Base-by-base conservation (phyloP, 2,888 invertebrate genomes). In the Lithophane leautieri region DNA sequence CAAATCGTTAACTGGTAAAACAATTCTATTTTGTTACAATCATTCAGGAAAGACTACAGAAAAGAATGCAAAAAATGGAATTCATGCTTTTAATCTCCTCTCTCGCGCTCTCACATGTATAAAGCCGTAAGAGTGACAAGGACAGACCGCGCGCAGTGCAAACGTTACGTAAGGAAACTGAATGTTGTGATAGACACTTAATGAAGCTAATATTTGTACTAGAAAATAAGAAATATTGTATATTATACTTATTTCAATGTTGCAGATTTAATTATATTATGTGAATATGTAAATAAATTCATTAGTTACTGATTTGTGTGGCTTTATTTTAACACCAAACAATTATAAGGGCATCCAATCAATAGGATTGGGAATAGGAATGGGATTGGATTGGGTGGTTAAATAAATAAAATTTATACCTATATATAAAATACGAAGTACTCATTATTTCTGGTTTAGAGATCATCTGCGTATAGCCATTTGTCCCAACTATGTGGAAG, bases 201-300 rank as follows among this genome's bases (percentile, higher is more conserved):
- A 91, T 88, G 83, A 89, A 87, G 83, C 91, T 91, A 93, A 92
- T 92, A 91, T 92, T 92, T 93, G 91, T 93, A 93, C 88, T 94
- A 94, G 91, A 85, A 73, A 25, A 7, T 94, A 92, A 93, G 92
- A 90, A 87, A 92, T 90, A 89, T 85, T 89, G 88, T 90, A 91
- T 88, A 89, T 85, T 89, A 82, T 89, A 93, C 89, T 92, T 95
- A 94, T 94, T 94, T 95, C 89, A 94, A 95, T 95, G 95, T 96
- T 96, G 93, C 94, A 92, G 90, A 94, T 91, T 93, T 91, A 90
- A 93, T 89, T 93, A 89, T 93, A 95, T 95, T 93, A 95, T 95
- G 95, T 96, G 95, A 95, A 95, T 96, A 96, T 96, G 96, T 96
- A 96, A 95, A 96, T 96, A 96, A 94, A 96, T 91, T 92, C 90